A percentile compares a stretch with the other conserved stretches of the same genome.
Conservation (phyloP, 1,140 invertebrate genomes). For the Helicorthomorpha holstii region DNA sequence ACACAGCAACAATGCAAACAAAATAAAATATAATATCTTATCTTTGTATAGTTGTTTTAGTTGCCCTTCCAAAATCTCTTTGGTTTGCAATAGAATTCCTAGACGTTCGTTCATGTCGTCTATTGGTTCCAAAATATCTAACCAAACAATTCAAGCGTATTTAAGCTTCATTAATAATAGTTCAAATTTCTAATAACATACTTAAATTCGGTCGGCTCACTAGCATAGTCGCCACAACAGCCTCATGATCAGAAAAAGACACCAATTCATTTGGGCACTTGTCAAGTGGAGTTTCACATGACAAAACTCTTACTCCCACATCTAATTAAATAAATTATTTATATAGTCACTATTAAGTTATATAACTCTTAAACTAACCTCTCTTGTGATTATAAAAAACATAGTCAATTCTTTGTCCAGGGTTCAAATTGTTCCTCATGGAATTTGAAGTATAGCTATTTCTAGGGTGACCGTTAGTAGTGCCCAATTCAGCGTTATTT, state of each 20-base stretch:
- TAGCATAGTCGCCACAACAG: slow-evolving; percentile 47
- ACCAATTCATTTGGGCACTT: slow-evolving; percentile 49
- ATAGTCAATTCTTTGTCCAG: slow-evolving; percentile 21
- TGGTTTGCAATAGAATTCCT: neutral
- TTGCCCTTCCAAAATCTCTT: neutral
- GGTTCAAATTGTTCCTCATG: neutral
- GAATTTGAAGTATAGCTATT: slow-evolving; percentile 59
- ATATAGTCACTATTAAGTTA: slow-evolving; percentile 6
- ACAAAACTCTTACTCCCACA: slow-evolving; percentile 20
- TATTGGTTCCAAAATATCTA: neutral
- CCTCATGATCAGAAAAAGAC: slow-evolving; percentile 83
- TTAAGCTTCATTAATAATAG: neutral
- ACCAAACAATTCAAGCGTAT: neutral
- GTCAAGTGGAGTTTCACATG: slow-evolving; percentile 49
- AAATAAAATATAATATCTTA: neutral
- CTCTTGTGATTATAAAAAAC: slow-evolving; percentile 44
- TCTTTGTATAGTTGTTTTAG: neutral
- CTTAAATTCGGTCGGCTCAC: slow-evolving; percentile 17
- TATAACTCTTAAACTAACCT: too few relatives aligned
- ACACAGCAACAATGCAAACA: slow-evolving; percentile 2
- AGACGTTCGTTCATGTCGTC: neutral
- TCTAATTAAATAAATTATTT: slow-evolving; percentile 11
- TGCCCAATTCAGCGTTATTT: slow-evolving; percentile 20
- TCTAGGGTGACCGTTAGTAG: slow-evolving; percentile 60
- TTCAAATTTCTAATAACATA: slow-evolving; percentile 1